Conservation (phyloP, 2,113 vertebrate species). For the Thamnophis sirtalis region DNA sequence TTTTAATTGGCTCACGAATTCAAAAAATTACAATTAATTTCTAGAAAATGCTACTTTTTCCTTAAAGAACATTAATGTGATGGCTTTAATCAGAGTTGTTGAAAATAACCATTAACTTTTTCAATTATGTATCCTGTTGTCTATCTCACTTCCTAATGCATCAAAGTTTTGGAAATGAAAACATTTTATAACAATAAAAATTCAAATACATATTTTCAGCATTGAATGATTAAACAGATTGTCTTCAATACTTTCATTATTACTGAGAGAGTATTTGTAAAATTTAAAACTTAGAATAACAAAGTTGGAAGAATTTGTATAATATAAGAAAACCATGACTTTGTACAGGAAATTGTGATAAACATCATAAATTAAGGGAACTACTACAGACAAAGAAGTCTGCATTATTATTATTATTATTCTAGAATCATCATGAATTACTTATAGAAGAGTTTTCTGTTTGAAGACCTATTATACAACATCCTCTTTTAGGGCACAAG, state of each 20-base stretch:
- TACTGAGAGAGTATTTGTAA: background rate
- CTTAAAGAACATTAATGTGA: background rate
- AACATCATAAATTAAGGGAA: background rate
- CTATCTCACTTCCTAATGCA: background rate
- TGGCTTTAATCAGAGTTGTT: background rate
- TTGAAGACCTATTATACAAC: too few relatives aligned
- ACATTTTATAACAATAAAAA: background rate
- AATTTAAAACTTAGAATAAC: background rate
- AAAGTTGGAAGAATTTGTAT: background rate
- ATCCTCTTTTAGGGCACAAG: background rate
- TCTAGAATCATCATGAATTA: background rate
- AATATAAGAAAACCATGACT: background rate
- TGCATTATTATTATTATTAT: too few relatives aligned
- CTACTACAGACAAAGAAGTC: background rate
- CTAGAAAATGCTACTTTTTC: background rate
- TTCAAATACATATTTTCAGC: background rate
- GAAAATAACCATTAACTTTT: background rate
- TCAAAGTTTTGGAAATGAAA: background rate
- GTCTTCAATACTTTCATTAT: background rate
- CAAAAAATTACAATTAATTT: background rate
- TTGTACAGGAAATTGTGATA: background rate
- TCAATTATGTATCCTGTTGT: background rate
- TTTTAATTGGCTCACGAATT: background rate
- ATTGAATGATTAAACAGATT: background rate
- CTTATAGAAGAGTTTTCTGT: background rate